These are phyloP conservation scores for Paracentrotus lividus DNA, from an alignment of 53 echinoderm and acorn worm genomes.

Conservation along the genomic window DNA sequence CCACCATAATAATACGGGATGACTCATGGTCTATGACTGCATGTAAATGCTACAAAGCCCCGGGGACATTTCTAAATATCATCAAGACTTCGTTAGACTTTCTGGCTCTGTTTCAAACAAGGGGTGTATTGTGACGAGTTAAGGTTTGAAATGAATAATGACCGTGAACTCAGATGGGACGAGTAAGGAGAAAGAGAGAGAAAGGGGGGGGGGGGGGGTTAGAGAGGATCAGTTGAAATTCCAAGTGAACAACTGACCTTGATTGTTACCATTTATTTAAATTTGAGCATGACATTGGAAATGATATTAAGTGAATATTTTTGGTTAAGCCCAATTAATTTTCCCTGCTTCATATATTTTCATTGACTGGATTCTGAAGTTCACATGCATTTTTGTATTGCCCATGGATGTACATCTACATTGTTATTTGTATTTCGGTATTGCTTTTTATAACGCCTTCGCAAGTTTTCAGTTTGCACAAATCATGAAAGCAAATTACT, in stretches of 20 bases:
- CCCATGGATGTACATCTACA: no score
- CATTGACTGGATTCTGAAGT: not conserved
- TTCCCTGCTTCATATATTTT: not conserved
- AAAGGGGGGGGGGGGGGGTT: not conserved
- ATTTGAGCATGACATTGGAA: not conserved
- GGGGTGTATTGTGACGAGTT: slow-evolving; percentile 18
- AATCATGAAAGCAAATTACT: no score
- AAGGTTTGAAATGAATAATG: not conserved
- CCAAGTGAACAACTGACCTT: slow-evolving; percentile 11
- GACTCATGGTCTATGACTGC: slow-evolving; percentile 42
- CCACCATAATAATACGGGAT: slow-evolving; percentile 10
- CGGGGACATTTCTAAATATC: slow-evolving; percentile 47
- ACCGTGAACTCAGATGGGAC: not conserved
- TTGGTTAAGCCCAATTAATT: not conserved
- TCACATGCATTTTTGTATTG: no score
- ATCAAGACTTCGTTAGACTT: slow-evolving; percentile 42
- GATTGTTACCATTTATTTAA: not conserved
- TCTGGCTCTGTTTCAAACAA: slow-evolving; percentile 48
- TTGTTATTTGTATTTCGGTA: no score
- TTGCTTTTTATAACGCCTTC: no score
- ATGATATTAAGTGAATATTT: not conserved
- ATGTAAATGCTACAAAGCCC: slow-evolving; percentile 34
- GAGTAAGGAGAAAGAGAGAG: not conserved
- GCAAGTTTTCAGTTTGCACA: no score
- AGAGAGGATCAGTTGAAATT: slow-evolving; percentile 3